Base-by-base conservation (phyloP, 2,888 invertebrate species). In the Drosophila pullipes region DNA sequence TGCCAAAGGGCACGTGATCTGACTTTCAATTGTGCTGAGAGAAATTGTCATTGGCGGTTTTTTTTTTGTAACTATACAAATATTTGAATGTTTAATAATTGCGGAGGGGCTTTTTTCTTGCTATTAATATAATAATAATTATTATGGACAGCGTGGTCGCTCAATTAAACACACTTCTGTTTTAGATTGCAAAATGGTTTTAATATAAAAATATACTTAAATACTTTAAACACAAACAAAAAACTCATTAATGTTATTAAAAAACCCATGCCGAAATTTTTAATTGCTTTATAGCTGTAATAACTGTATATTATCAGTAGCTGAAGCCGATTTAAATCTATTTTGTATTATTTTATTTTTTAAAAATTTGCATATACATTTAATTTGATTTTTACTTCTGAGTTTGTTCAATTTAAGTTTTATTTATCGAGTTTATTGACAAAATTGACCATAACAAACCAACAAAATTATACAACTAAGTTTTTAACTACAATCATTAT, bases 1-100 rank as follows among this genome's bases (percentile, higher is more conserved):
- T 78, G 69, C 81, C 78, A 63, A 66, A 76, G 53, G 55, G 74
- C 85, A 84, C 84, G 84, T 86, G 84, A 82, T 74, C 35, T 16
- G 74, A 61, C 52, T 84, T 30, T 57, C 62, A 71, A 82, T 64
- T 69, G 55, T n/a, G 5, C n/a, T 16, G 47, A 55, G 67, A 52
- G 76, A 76, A 78, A 80, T 58, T 72, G 67, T 64, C 58, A 47
- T 47, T 16, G 25, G 47, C 16, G 47, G 47, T 2, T 25, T 47
- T 47, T 47, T 47, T 39, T 35, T 35, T 35, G 13, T 4, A 35
- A 39, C 16, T 25, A 25, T 16, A 9, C 47, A 47, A 47, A 47
- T 47, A 47, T 47, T 25, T 47, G 4, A 25, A 25, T 9, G 47
- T 9, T 47, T 25, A 47, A 47, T 47, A 47, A 47, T 47, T 16